Evolutionary conservation across 2,888 invertebrate species (phyloP).

Genomic region (Ormyrus pomaceus): DNA sequence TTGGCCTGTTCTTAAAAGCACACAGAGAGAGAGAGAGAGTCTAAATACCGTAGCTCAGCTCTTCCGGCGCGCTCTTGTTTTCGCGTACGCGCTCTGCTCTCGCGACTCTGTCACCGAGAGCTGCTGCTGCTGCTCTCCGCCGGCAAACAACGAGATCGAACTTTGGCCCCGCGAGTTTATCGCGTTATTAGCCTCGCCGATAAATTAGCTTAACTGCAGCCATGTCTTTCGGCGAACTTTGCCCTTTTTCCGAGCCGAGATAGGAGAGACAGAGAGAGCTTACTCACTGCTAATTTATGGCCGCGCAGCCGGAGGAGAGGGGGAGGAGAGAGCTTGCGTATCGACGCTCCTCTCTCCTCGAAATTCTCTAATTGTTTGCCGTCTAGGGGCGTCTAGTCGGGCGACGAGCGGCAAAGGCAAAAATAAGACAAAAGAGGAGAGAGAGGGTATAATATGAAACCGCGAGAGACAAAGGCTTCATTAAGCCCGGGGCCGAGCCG

Average conservation of each 20-base stretch:
- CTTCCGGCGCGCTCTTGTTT: neutral
- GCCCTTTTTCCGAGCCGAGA: neutral
- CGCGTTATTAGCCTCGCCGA: conserved; percentile 37
- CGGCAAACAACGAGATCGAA: too few relatives aligned
- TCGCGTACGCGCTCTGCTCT: neutral
- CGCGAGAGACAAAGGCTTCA: conserved; percentile 49
- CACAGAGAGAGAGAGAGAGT: too few relatives aligned
- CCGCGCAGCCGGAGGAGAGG: too few relatives aligned
- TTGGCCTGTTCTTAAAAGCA: too few relatives aligned
- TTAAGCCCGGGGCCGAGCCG: conserved; percentile 21
- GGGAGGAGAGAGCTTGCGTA: too few relatives aligned
- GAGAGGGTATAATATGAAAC: conserved; percentile 43
- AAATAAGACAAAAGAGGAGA: conserved; percentile 24
- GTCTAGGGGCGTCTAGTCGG: too few relatives aligned
- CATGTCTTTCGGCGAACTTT: neutral
- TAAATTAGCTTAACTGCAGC: conserved; percentile 42
- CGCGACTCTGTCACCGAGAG: too few relatives aligned
- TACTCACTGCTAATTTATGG: too few relatives aligned
- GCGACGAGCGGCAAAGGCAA: too few relatives aligned
- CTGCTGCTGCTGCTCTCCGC: neutral
- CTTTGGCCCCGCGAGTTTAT: conserved; percentile 12
- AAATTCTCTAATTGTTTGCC: conserved; percentile 1
- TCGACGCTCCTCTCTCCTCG: too few relatives aligned
- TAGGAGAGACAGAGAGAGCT: too few relatives aligned
- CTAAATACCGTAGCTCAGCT: too few relatives aligned